Evolutionary conservation across 2,797 vertebrate species (phyloP).

Genomic region (Phyllotis vaccarum): DNA sequence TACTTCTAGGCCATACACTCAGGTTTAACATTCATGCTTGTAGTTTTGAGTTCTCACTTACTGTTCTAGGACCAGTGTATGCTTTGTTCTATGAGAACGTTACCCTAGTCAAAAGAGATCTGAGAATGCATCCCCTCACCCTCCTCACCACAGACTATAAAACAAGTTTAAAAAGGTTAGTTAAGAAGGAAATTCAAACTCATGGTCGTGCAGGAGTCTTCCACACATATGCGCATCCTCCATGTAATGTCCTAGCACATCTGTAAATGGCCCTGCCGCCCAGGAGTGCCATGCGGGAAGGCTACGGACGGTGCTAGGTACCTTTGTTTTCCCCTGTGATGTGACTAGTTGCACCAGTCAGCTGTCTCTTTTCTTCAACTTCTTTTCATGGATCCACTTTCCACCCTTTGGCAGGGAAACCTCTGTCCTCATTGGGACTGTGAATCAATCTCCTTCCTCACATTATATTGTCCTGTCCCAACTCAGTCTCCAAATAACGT

Average conservation of each 20-base stretch:
- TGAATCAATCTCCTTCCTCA: accelerated
- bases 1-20: neutral
- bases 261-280: neutral
- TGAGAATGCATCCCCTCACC: neutral
- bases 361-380: neutral
- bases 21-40: neutral
- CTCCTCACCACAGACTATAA: neutral
- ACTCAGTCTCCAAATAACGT: neutral
- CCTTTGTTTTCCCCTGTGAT: neutral
- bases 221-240: accelerated
- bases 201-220: neutral
- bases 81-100: neutral
- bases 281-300: neutral
- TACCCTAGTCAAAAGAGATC: neutral
- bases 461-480: neutral
- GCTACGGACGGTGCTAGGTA: neutral
- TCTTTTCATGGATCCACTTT: neutral
- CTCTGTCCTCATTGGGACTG: neutral
- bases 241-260: neutral
- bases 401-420: neutral
- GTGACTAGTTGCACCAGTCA: neutral
- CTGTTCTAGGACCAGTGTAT: neutral
- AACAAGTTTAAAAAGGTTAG: neutral
- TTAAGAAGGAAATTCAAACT: neutral
- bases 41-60: neutral